A percentile compares a stretch with the other conserved stretches of the same genome.
These are phyloP conservation scores for Micropoecilia bifurca DNA, from an alignment of 2,797 vertebrate genomes.

Conservation along the genomic window DNA sequence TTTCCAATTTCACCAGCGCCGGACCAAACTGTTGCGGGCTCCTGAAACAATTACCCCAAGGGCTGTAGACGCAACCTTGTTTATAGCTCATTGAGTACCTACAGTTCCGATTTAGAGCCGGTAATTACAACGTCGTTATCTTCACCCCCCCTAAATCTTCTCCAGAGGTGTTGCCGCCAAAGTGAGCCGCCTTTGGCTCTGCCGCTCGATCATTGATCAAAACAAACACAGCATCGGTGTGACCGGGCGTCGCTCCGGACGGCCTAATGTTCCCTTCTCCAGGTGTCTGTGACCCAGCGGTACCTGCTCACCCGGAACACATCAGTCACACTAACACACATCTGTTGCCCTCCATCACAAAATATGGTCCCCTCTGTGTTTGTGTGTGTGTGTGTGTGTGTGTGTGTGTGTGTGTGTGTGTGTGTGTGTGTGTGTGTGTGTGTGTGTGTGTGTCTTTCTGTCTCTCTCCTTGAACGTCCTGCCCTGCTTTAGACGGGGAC, in stretches of 20 bases:
- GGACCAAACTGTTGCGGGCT: constrained; percentile 72
- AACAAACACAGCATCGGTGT: constrained; percentile 51
- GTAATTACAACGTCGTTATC: constrained; percentile 76
- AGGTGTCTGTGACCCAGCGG: constrained; percentile 67
- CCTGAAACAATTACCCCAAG: constrained; percentile 78
- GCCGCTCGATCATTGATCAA: constrained; percentile 57
- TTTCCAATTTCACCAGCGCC: constrained; percentile 74
- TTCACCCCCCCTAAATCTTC: constrained; percentile 61
- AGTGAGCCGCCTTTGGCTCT: constrained; percentile 54
- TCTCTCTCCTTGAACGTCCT: constrained; percentile 70
- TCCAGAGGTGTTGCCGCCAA: constrained; percentile 44
- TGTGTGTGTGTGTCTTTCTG: constrained; percentile 26
- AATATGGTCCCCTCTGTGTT: constrained; percentile 22
- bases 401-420: constrained; percentile 26
- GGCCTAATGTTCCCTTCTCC: constrained; percentile 58
- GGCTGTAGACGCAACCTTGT: constrained; percentile 75
- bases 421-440: too few relatives aligned
- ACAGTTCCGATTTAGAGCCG: constrained; percentile 69
- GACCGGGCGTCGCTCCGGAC: constrained; percentile 50
- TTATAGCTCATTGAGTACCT: constrained; percentile 79
- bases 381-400: constrained; percentile 13
- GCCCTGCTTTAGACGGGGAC: constrained; percentile 60
- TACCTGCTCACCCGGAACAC: constrained; percentile 67
- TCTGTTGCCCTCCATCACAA: constrained; percentile 74
- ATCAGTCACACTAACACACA: constrained; percentile 78